Evolutionary conservation across 2,797 vertebrate species (phyloP), one percentile per base, ranked within the genome.

Genomic region (Dermochelys coriacea): DNA sequence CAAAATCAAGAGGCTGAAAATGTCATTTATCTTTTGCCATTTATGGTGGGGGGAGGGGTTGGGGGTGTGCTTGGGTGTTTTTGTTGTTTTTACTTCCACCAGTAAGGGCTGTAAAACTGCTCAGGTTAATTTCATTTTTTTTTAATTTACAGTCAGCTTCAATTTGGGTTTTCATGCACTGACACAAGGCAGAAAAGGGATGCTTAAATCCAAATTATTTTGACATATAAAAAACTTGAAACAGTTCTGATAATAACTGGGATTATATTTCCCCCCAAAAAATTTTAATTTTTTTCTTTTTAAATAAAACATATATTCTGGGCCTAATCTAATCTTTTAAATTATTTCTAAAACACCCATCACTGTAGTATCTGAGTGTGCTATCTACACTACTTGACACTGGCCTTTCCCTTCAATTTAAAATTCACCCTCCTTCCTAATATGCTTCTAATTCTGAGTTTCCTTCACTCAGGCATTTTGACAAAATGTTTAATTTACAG

Each of bases 391-490:
- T 41, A 41, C n/a, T 41, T 71, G n/a, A 71, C 37, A 71, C 37
- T 21, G 10, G n/a, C 11, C 5, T 71, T 71, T 71, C 68, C 68
- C 11, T 71, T 37, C 68, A 41, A 6, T 37, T 71, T 68, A 34
- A 61, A 61, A 34, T 21, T 68, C 64, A 68, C 64, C n/a, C n/a
- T 37, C n/a, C 9, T 37, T n/a, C 9, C 64, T 37, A 37, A 68
- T 37, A 37, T 21, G 64, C 64, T 68, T 68, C n/a, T 68, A 68
- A n/a, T 68, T 68, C 64, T 21, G n/a, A 41, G 9, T 71, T 68
- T 68, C n/a, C n/a, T 41, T n/a, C n/a, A 68, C 21, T 71, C 37
- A 0, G 1, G 77, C 54, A 90, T 88, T 75, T 21, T 1, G 3
- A 83, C 55, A 80, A 77, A 45, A 50, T 71, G 68, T 71, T 71